Conservation (phyloP, 1,140 invertebrate genomes). For the Semibalanus balanoides region DNA sequence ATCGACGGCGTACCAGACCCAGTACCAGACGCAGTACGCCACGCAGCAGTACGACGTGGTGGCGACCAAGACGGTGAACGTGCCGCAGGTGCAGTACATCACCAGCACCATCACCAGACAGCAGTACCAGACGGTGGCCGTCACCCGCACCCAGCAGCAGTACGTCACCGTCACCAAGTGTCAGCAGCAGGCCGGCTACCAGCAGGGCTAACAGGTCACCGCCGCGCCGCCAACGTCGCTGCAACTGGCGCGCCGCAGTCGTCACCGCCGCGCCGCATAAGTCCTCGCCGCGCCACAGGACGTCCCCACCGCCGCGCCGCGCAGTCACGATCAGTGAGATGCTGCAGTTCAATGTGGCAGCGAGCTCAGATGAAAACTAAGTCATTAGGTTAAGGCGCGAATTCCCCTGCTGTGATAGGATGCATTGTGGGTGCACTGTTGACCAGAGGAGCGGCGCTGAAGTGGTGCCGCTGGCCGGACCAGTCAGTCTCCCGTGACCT, state of each 20-base stretch:
- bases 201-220: too few relatives aligned
- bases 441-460: too few relatives aligned
- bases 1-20: neutral
- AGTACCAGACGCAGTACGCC: neutral
- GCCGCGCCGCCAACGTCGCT: too few relatives aligned
- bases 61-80: neutral
- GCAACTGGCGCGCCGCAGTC: too few relatives aligned
- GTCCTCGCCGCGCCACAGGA: neutral
- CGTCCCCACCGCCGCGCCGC: too few relatives aligned
- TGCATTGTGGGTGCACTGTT: neutral
- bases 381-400: conserved; percentile 1
- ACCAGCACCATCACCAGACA: neutral
- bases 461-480: too few relatives aligned
- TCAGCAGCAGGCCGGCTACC: neutral
- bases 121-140: neutral
- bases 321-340: neutral
- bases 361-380: neutral
- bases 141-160: neutral
- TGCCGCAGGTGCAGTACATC: neutral
- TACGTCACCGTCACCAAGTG: neutral
- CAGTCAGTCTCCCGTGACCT: too few relatives aligned
- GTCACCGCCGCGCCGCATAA: neutral
- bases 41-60: neutral
- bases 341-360: too few relatives aligned
- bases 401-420: neutral